Evolutionary conservation across 2,888 invertebrate genomes (phyloP), one percentile per base, ranked within the genome.

Genomic region (Aphodius sticticus): DNA sequence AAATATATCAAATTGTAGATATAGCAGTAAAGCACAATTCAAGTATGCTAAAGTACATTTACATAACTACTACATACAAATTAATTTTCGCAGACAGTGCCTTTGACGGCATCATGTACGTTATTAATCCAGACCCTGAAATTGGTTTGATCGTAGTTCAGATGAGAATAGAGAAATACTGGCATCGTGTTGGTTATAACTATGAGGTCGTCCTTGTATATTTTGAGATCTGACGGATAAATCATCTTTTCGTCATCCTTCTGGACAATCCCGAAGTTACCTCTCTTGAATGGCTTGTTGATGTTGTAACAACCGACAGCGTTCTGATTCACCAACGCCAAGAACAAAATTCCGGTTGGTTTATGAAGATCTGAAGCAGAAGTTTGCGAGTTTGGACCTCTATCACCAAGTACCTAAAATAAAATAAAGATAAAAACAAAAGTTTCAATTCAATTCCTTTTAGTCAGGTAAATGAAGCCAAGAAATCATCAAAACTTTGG

Each of bases 221-320:
- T 88, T 85, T 91, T 92, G 75, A 94, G 86, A 85, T 94, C 94
- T 84, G 93, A 93, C 0, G 96, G 95, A 86, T 96, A 96, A 78
- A 94, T 92, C 90, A 96, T 90, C 9, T 89, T 91, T 5, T 88
- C 85, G 7, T 90, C 89, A 85, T 95, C 92, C 76, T 91, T 90
- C 0, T 92, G 93, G 0, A 95, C 89, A 0, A 93, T 87, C 0
- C 89, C 92, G 26, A 93, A 90, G 78, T 92, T 93, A 0, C 87
- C 87, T 0, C 90, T 87, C 6, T 87, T 87, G 71, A 94, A 90
- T 0, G 90, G 86, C 6, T 87, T 88, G 0, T 88, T 89, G 0
- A 91, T 91, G 84, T 95, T 94, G 96, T 96, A 96, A 85, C 96
- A 96, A 0, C 94, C 93, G 0, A 96, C 87, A 0, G 94, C 94